Evolutionary conservation across 2,113 vertebrate species (phyloP).

Genomic region (Megalops atlanticus): DNA sequence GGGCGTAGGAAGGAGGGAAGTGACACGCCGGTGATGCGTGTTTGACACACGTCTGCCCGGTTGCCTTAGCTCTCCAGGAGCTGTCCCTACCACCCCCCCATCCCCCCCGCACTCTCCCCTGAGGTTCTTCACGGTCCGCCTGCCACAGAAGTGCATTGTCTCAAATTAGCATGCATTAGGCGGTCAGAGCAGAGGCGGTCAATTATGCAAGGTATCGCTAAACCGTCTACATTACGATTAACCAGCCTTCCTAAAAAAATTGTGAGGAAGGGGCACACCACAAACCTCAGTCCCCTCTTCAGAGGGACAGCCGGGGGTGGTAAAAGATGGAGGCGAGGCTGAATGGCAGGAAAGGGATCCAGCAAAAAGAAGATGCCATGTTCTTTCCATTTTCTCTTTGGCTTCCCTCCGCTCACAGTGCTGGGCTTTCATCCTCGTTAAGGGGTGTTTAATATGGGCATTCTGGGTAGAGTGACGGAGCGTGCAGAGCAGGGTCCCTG

Average conservation of each 20-base stretch:
- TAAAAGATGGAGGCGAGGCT: background rate
- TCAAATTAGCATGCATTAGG: slow-evolving; percentile 75
- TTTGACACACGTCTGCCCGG: no score
- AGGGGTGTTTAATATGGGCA: slow-evolving; percentile 26
- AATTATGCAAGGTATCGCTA: slow-evolving; percentile 72
- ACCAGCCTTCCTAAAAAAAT: slow-evolving; percentile 53
- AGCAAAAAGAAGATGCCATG: no score
- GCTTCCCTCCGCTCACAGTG: slow-evolving; percentile 49
- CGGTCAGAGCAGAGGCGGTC: slow-evolving; percentile 70
- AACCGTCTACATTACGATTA: slow-evolving; percentile 75
- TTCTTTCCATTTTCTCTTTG: background rate
- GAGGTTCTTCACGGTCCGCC: slow-evolving; percentile 59
- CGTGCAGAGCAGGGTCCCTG: slow-evolving; percentile 69
- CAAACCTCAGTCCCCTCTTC: no score
- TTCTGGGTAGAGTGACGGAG: slow-evolving; percentile 62
- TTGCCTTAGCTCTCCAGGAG: no score
- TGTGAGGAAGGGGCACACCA: slow-evolving; percentile 49
- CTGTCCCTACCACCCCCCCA: no score
- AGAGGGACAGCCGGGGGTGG: no score
- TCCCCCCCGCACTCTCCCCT: no score
- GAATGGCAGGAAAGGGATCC: no score
- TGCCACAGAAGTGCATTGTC: slow-evolving; percentile 66
- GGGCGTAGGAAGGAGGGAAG: background rate
- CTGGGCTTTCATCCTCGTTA: slow-evolving; percentile 51
- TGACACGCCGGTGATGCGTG: no score